A percentile compares a stretch with the other conserved stretches of the same genome.
phyloP scores from a whole-genome alignment of 2,113 vertebrate species.

The Calyptommatus sinebrachiatus region DNA sequence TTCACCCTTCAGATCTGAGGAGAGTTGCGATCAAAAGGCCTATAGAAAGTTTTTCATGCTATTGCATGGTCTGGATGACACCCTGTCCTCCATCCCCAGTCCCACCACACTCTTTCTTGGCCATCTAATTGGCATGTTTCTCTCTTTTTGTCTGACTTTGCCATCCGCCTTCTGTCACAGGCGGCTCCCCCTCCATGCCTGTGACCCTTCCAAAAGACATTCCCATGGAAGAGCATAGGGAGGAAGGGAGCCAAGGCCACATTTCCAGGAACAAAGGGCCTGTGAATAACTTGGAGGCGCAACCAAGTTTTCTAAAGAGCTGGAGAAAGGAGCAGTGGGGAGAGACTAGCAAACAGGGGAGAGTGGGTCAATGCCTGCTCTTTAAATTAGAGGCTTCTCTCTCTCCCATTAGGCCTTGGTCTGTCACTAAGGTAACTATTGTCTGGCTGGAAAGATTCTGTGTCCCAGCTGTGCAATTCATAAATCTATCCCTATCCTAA shows the following conservation, averaged over 20 bases:
- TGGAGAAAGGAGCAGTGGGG: slow-evolving; percentile 37
- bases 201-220: slow-evolving; percentile 67
- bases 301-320: slow-evolving; percentile 60
- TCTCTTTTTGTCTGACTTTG: slow-evolving; percentile 65
- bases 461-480: neutral
- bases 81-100: slow-evolving; percentile 19
- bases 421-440: slow-evolving; percentile 61
- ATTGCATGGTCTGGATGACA: slow-evolving; percentile 32
- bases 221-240: slow-evolving; percentile 65
- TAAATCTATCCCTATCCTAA: neutral
- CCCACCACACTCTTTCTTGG: slow-evolving; percentile 43
- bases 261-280: slow-evolving; percentile 59
- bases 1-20: slow-evolving; percentile 20
- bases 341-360: neutral
- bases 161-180: slow-evolving; percentile 67
- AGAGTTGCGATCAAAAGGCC: slow-evolving; percentile 40
- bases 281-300: slow-evolving; percentile 63
- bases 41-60: slow-evolving; percentile 48
- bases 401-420: slow-evolving; percentile 38
- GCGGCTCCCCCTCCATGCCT: slow-evolving; percentile 34
- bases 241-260: slow-evolving; percentile 30
- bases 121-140: slow-evolving; percentile 59
- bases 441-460: slow-evolving; percentile 28
- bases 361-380: slow-evolving; percentile 25
- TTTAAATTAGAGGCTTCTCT: slow-evolving; percentile 35